Conservation (phyloP, 2,113 vertebrate genomes). For the Rynchops niger region DNA sequence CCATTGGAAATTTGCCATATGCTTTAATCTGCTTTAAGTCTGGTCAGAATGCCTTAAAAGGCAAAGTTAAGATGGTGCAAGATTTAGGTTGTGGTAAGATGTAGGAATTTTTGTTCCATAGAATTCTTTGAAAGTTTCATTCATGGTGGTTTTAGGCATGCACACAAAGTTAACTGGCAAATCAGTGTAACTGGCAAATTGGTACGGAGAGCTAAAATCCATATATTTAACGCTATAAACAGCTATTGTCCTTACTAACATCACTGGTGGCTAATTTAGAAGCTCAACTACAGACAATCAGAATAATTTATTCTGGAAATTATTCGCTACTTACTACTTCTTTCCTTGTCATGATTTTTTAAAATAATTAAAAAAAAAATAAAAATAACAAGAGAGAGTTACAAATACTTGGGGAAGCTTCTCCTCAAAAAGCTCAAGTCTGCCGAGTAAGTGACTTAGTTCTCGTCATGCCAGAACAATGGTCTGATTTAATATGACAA, state of each 20-base stretch:
- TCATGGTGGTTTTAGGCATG: neutral
- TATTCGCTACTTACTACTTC: neutral
- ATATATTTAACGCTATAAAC: neutral
- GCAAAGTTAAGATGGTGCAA: neutral
- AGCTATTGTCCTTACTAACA: neutral
- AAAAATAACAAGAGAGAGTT: neutral
- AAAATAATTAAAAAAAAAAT: neutral
- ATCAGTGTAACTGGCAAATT: neutral
- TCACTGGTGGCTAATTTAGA: neutral
- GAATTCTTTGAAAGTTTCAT: neutral
- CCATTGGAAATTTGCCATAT: neutral
- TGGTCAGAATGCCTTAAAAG: neutral
- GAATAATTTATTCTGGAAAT: neutral
- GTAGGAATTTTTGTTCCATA: neutral
- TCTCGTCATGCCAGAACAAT: neutral
- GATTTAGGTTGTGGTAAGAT: neutral
- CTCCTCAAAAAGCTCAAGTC: neutral
- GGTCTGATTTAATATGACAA: slow-evolving; percentile 25
- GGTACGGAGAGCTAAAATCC: neutral
- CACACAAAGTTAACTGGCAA: neutral
- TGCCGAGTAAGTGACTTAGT: neutral
- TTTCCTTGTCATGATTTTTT: neutral
- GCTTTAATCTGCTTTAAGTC: neutral
- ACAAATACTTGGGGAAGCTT: neutral
- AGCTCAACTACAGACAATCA: neutral